phyloP scores from a whole-genome alignment of 2,113 vertebrate species.

The Rhinoptilus africanus region DNA sequence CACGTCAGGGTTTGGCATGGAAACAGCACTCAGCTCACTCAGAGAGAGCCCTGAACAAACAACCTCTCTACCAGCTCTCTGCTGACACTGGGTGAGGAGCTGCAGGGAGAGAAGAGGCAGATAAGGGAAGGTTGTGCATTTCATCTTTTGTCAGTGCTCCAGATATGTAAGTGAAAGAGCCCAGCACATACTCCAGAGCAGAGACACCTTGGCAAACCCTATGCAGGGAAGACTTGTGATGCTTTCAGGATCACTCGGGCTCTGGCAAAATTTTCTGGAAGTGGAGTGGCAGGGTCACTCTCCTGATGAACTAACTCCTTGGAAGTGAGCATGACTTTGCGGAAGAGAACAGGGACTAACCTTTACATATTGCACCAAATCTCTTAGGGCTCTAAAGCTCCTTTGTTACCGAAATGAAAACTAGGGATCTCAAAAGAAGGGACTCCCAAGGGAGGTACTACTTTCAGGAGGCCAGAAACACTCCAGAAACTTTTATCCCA shows the following conservation, averaged over 20 bases:
- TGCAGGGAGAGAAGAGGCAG: not conserved
- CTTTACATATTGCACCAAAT: not conserved
- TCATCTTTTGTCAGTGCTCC: not conserved
- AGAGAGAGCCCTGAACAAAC: slow-evolving; percentile 36
- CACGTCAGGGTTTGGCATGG: slow-evolving; percentile 30
- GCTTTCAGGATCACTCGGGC: not conserved
- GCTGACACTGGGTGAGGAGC: not conserved
- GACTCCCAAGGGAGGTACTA: not conserved
- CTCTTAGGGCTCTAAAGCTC: not conserved
- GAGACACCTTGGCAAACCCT: not conserved
- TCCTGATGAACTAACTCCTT: not conserved
- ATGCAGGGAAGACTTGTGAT: not conserved
- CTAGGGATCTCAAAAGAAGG: not conserved
- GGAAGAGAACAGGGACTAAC: not conserved
- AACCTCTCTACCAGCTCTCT: not conserved
- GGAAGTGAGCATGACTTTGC: not conserved
- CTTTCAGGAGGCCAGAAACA: not conserved
- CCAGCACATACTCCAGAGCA: not conserved
- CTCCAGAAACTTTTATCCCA: not conserved
- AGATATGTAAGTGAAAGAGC: not conserved
- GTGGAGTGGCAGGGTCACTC: not conserved
- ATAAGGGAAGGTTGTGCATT: accelerated
- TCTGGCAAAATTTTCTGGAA: not conserved
- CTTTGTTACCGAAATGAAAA: not conserved
- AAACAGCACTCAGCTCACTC: slow-evolving; percentile 25